These are phyloP conservation scores for Ochlodes sylvanus DNA, from an alignment of 2,888 invertebrate species.

Conservation along the genomic window DNA sequence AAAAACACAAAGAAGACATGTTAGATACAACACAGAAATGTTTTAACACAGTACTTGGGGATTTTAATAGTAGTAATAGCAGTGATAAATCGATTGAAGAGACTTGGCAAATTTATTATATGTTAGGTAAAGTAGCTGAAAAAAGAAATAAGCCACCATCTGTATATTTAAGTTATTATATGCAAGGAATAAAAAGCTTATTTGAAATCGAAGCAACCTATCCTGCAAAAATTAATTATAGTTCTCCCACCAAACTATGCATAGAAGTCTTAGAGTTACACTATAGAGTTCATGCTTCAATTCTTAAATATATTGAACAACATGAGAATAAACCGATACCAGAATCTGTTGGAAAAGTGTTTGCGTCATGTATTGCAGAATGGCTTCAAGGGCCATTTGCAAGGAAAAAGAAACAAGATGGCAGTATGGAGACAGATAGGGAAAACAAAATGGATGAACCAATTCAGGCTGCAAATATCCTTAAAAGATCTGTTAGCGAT, in stretches of 20 bases:
- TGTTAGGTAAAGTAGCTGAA: constrained; percentile 97
- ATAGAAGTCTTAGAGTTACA: constrained; percentile 95
- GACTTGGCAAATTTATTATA: constrained; percentile 96
- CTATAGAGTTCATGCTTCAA: constrained; percentile 94
- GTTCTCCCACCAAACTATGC: constrained; percentile 91
- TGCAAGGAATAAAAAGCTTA: constrained; percentile 90
- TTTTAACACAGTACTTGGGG: constrained; percentile 88
- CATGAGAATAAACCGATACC: constrained; percentile 89
- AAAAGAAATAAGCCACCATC: constrained; percentile 91
- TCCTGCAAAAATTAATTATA: constrained; percentile 94
- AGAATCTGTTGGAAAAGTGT: constrained; percentile 84
- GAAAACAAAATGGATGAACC: constrained; percentile 58
- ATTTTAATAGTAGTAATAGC: constrained; percentile 82
- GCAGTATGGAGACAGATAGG: constrained; percentile 52
- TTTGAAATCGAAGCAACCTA: constrained; percentile 93
- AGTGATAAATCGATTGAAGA: constrained; percentile 90
- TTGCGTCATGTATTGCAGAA: constrained; percentile 83
- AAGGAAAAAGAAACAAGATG: constrained; percentile 67
- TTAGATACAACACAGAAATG: constrained; percentile 91
- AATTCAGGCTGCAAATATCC: constrained; percentile 75
- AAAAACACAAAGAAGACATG: constrained; percentile 92
- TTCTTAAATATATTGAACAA: constrained; percentile 93
- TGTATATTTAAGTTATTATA: constrained; percentile 91
- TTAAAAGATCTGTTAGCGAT: constrained; percentile 78
- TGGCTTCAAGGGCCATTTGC: constrained; percentile 76